phyloP scores from a whole-genome alignment of 2,797 vertebrate genomes.

The Simalia tracyae region DNA sequence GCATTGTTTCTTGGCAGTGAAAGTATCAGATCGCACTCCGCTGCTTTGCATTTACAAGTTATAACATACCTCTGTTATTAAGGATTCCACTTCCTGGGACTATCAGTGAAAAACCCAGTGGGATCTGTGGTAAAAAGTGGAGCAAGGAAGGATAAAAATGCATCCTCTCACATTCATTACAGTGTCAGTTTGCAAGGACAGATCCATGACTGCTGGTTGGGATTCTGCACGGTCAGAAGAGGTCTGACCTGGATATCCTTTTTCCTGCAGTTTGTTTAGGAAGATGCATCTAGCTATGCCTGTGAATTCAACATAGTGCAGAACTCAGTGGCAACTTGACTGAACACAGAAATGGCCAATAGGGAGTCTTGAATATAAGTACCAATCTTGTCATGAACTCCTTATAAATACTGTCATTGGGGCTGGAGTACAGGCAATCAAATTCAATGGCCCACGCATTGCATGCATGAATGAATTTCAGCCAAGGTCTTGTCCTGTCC shows the following conservation, averaged over 20 bases:
- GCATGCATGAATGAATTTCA: neutral
- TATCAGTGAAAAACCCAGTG: neutral
- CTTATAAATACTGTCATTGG: neutral
- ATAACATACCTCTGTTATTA: neutral
- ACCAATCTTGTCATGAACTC: neutral
- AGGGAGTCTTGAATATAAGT: neutral
- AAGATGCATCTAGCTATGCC: neutral
- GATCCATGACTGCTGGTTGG: neutral
- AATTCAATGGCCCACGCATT: neutral
- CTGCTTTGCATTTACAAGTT: neutral
- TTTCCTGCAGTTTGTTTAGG: neutral
- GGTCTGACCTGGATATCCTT: neutral
- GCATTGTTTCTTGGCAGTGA: neutral
- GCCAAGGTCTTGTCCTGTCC: neutral
- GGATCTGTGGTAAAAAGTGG: neutral
- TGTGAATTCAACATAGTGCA: neutral
- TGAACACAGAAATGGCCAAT: neutral
- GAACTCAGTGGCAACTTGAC: neutral
- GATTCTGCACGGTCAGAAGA: neutral
- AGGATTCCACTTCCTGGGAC: neutral
- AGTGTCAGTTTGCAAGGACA: neutral
- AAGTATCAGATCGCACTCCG: neutral
- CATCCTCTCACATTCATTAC: neutral
- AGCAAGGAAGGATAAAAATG: neutral
- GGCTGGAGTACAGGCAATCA: neutral